A percentile compares a stretch with the other conserved stretches of the same genome.
Evolutionary conservation across 2,797 vertebrate species (phyloP).

Genomic region (Hoplostethus mediterraneus): DNA sequence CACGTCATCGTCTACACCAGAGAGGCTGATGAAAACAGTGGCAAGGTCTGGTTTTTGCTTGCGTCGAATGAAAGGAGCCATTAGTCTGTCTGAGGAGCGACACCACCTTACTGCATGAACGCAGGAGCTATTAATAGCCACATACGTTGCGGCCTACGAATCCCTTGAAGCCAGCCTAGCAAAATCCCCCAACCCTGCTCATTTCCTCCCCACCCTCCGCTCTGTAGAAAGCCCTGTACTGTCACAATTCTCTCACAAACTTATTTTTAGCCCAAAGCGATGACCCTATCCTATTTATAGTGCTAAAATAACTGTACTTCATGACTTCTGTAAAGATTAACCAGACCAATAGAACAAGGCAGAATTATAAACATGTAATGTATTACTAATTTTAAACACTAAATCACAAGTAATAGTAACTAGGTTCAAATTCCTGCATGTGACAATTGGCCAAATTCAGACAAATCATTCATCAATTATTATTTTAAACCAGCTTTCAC

Average conservation of each 20-base stretch:
- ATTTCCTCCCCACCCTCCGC: constrained; percentile 84
- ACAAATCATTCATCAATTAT: constrained; percentile 44
- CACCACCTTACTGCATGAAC: constrained; percentile 33
- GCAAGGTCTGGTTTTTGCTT: constrained; percentile 59
- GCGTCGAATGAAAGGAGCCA: constrained; percentile 54
- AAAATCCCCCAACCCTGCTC: constrained; percentile 64
- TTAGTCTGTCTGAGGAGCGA: constrained; percentile 72
- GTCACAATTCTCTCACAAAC: constrained; percentile 50
- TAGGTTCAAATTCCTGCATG: not conserved
- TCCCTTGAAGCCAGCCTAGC: constrained; percentile 27
- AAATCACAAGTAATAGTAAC: not conserved
- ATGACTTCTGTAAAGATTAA: constrained; percentile 23
- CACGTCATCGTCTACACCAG: constrained; percentile 61
- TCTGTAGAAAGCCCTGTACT: constrained; percentile 62
- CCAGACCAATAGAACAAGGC: constrained; percentile 11
- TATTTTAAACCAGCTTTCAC: constrained; percentile 40
- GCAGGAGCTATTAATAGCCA: constrained; percentile 74
- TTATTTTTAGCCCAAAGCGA: constrained; percentile 71
- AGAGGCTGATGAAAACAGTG: constrained; percentile 68
- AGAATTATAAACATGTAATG: not conserved
- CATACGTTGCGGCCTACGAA: constrained; percentile 38
- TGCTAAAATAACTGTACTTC: not conserved
- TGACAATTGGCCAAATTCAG: not conserved
- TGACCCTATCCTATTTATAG: constrained; percentile 42
- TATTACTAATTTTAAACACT: not conserved